Conservation (phyloP, 2,888 invertebrate genomes). For the Cremastobaeus sp. region DNA sequence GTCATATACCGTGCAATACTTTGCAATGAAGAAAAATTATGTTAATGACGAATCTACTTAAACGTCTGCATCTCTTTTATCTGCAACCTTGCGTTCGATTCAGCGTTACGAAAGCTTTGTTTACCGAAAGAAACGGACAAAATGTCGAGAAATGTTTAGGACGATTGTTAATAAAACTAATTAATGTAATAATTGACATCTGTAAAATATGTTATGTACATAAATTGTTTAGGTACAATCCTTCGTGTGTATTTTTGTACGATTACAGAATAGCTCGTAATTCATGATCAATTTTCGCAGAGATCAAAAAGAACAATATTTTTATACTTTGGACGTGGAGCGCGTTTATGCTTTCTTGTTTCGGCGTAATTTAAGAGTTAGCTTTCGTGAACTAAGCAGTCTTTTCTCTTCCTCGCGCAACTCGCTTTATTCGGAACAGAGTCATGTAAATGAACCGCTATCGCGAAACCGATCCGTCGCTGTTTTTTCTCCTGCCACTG, state of each 20-base stretch:
- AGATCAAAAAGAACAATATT: constrained; percentile 24
- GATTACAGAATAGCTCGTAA: constrained; percentile 11
- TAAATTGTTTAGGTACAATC: constrained; percentile 41
- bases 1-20: constrained; percentile 39
- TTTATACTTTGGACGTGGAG: constrained; percentile 31
- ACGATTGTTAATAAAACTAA: constrained; percentile 18
- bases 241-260: constrained; percentile 49
- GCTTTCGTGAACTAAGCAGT: constrained; percentile 16
- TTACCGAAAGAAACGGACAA: constrained; percentile 2
- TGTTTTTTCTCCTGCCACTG: constrained; percentile 27
- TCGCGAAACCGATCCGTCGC: constrained; percentile 30
- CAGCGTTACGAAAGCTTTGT: constrained; percentile 3
- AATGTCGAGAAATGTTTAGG: neutral
- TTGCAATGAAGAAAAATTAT: constrained; percentile 21
- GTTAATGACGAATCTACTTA: neutral
- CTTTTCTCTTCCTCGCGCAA: constrained; percentile 25
- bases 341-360: constrained; percentile 5
- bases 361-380: constrained; percentile 17
- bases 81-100: neutral
- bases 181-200: neutral
- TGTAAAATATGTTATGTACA: constrained; percentile 48
- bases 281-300: constrained; percentile 10
- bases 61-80: neutral
- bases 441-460: constrained; percentile 37
- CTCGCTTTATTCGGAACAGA: constrained; percentile 10